Conservation (phyloP, 2,888 invertebrate genomes). For the Amphipyra tragopoginis region DNA sequence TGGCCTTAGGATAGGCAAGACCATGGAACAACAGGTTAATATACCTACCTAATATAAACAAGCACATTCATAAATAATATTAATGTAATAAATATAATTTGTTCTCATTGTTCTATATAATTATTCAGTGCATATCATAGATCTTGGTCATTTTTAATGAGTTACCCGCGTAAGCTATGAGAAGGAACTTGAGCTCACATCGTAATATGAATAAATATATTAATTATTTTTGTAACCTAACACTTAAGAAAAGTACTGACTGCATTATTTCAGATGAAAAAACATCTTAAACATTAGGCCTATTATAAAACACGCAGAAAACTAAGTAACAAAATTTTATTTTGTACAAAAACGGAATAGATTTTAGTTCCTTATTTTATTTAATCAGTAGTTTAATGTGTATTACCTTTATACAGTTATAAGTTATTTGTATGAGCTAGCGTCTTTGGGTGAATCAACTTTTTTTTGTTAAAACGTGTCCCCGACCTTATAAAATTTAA, state of each 20-base stretch:
- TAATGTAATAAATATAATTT: constrained; percentile 2
- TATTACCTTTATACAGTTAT: too few species aligned
- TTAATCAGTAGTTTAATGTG: too few species aligned
- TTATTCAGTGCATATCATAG: background rate
- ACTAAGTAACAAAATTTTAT: background rate
- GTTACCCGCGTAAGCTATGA: too few species aligned
- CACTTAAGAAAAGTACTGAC: background rate
- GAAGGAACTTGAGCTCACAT: too few species aligned
- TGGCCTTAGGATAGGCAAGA: too few species aligned
- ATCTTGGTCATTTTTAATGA: background rate
- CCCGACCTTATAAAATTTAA: too few species aligned
- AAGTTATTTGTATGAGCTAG: too few species aligned
- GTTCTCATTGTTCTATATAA: constrained; percentile 21
- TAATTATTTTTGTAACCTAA: background rate
- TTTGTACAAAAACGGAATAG: background rate
- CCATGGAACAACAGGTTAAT: too few species aligned
- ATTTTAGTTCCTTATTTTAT: background rate
- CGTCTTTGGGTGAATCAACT: too few species aligned
- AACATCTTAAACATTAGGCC: constrained; percentile 4
- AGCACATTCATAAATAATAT: background rate
- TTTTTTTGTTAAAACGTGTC: too few species aligned
- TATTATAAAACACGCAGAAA: constrained; percentile 1
- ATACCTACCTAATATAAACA: too few species aligned
- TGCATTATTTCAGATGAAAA: constrained; percentile 3
- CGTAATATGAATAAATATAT: background rate